phyloP scores from a whole-genome alignment of 2,113 vertebrate species.

The Prietella phreatophila region DNA sequence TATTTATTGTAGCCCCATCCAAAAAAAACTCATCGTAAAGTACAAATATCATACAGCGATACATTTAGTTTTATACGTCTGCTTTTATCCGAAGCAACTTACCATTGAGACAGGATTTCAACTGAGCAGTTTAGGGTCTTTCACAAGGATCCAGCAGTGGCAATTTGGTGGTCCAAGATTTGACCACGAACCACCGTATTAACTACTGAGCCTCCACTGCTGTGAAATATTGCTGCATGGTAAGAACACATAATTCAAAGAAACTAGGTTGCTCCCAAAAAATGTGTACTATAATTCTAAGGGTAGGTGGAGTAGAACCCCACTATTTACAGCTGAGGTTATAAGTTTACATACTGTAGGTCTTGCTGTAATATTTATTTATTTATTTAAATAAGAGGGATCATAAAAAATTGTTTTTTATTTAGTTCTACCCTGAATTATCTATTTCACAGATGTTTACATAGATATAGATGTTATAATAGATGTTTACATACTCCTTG shows the following conservation, averaged over 20 bases:
- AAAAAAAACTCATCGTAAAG: not conserved
- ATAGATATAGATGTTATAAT: too few relatives aligned
- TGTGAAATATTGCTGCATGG: not conserved
- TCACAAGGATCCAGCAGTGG: not conserved
- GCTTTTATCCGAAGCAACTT: not conserved
- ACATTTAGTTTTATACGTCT: not conserved
- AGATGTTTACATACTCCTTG: too few relatives aligned
- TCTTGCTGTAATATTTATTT: too few relatives aligned
- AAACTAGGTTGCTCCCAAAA: not conserved
- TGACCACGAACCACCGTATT: not conserved
- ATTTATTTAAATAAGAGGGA: too few relatives aligned
- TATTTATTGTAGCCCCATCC: not conserved
- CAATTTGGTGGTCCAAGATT: not conserved
- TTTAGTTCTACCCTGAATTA: too few relatives aligned
- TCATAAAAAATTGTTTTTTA: too few relatives aligned
- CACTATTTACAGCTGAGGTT: not conserved
- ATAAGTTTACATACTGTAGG: too few relatives aligned
- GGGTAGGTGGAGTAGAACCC: not conserved
- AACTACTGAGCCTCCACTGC: not conserved
- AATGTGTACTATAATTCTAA: not conserved
- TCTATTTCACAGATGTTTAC: too few relatives aligned
- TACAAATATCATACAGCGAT: not conserved
- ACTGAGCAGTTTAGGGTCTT: constrained; percentile 35
- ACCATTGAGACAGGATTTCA: not conserved
- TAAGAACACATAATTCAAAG: not conserved